Percentiles rank a stretch among this genome's conserved stretches.
Conservation (phyloP, 2,113 vertebrate species). For the Oryzias curvinotus region DNA sequence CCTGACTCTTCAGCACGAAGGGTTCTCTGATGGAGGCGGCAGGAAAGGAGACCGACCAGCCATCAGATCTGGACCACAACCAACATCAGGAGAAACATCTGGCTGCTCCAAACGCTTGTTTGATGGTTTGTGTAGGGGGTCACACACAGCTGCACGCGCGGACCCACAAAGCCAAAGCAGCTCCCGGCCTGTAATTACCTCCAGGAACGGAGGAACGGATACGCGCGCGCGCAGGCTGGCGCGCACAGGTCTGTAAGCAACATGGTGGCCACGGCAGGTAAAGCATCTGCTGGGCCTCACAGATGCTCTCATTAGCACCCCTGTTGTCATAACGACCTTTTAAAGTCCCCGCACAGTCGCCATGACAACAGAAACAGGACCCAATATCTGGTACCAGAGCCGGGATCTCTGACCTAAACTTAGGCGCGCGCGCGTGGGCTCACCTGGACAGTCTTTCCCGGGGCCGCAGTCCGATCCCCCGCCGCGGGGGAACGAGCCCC, state of each 20-base stretch:
- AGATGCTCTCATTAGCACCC: background rate
- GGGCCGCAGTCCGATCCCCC: constrained; percentile 68
- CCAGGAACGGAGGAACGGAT: constrained; percentile 31
- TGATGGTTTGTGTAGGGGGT: too few species aligned
- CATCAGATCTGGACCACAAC: too few species aligned
- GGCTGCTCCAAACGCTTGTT: too few species aligned
- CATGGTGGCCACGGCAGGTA: constrained; percentile 4
- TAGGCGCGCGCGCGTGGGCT: constrained; percentile 13
- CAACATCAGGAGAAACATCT: too few species aligned
- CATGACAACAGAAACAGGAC: constrained; percentile 30
- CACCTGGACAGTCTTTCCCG: constrained; percentile 82
- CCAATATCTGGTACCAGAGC: too few species aligned
- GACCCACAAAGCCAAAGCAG: constrained; percentile 16
- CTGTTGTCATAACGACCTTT: constrained; percentile 10
- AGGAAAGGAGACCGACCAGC: too few species aligned
- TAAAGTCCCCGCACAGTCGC: background rate
- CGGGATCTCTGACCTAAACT: constrained; percentile 1
- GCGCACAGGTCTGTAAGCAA: constrained; percentile 7
- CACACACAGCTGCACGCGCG: background rate
- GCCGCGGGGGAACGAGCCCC: constrained; percentile 74
- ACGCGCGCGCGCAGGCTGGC: constrained; percentile 25
- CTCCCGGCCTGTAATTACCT: constrained; percentile 57
- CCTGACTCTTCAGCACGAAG: too few species aligned
- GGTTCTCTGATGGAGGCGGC: too few species aligned
- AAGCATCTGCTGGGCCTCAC: constrained; percentile 6